Percentiles rank a stretch among this genome's conserved stretches.
These are phyloP conservation scores for Epinotia brunnichana DNA, from an alignment of 2,888 invertebrate genomes.

Conservation along the genomic window DNA sequence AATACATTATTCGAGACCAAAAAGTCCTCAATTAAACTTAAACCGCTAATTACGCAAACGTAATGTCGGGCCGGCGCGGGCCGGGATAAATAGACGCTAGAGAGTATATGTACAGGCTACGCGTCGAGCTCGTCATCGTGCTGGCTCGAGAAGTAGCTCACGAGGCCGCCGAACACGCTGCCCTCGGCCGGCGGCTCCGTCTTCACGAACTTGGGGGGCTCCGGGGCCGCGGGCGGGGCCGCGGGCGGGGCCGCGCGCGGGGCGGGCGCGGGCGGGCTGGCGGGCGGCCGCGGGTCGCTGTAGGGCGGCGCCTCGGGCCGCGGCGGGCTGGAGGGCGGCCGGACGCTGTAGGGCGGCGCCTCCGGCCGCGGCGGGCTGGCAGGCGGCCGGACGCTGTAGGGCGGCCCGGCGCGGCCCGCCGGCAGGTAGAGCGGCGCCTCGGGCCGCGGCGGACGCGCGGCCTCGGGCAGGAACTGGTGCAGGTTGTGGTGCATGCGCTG, in stretches of 20 bases:
- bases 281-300: constrained; percentile 27
- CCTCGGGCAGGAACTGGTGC: constrained; percentile 45
- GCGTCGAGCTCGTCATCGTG: constrained; percentile 93
- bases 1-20: constrained; percentile 82
- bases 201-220: constrained; percentile 37
- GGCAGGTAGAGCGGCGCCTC: too few relatives aligned
- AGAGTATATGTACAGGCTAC: constrained; percentile 47
- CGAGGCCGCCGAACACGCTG: constrained; percentile 94
- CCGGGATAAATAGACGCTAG: constrained; percentile 47
- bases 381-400: constrained; percentile 37
- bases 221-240: constrained; percentile 42
- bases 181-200: constrained; percentile 73
- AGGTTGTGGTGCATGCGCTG: constrained; percentile 48
- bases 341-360: constrained; percentile 23
- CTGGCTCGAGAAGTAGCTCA: constrained; percentile 96
- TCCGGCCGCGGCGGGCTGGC: constrained; percentile 11
- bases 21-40: constrained; percentile 65
- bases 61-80: constrained; percentile 73
- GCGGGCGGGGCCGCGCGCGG: constrained; percentile 19
- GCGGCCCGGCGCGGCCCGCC: constrained; percentile 8
- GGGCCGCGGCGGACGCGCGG: too few relatives aligned
- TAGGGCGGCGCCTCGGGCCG: constrained; percentile 2
- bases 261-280: constrained; percentile 25
- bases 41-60: constrained; percentile 55
- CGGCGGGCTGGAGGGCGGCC: constrained; percentile 37